These are phyloP conservation scores for Petrophora chlorosata DNA, from an alignment of 2,888 invertebrate genomes.

Conservation along the genomic window DNA sequence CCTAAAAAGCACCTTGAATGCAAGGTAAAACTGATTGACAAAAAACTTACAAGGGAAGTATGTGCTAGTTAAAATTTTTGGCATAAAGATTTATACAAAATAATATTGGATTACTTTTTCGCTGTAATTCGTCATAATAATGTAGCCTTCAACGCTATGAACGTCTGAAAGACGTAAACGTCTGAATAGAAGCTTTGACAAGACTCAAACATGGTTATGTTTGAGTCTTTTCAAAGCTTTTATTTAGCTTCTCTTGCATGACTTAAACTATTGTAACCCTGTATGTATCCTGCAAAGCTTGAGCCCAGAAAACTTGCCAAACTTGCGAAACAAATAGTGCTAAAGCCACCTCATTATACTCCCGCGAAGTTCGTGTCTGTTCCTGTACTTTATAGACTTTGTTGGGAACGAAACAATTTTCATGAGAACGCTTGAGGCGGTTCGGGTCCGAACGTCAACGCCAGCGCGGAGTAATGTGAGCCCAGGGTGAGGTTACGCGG, in stretches of 20 bases:
- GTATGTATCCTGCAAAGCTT: slow-evolving; percentile 6
- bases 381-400: slow-evolving; percentile 14
- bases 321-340: slow-evolving; percentile 15
- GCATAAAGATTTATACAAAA: too few relatives aligned
- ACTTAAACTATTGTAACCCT: neutral
- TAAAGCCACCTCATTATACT: slow-evolving; percentile 17
- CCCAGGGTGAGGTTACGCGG: slow-evolving; percentile 5
- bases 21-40: too few relatives aligned
- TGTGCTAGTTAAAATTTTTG: too few relatives aligned
- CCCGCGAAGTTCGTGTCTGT: slow-evolving; percentile 8
- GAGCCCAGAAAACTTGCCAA: slow-evolving; percentile 5
- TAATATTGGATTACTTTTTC: too few relatives aligned
- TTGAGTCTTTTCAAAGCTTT: neutral
- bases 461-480: slow-evolving; percentile 4
- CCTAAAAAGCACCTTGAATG: too few relatives aligned
- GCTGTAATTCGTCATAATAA: too few relatives aligned
- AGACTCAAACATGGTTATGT: neutral
- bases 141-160: too few relatives aligned
- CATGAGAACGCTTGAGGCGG: slow-evolving; percentile 16
- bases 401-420: slow-evolving; percentile 27
- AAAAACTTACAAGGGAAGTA: too few relatives aligned
- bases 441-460: slow-evolving; percentile 6
- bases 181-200: neutral
- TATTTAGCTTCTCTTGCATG: neutral
- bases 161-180: too few relatives aligned